Evolutionary conservation across 1,140 invertebrate species (phyloP), one percentile per base, ranked within the genome.

Genomic region (Atta texana): DNA sequence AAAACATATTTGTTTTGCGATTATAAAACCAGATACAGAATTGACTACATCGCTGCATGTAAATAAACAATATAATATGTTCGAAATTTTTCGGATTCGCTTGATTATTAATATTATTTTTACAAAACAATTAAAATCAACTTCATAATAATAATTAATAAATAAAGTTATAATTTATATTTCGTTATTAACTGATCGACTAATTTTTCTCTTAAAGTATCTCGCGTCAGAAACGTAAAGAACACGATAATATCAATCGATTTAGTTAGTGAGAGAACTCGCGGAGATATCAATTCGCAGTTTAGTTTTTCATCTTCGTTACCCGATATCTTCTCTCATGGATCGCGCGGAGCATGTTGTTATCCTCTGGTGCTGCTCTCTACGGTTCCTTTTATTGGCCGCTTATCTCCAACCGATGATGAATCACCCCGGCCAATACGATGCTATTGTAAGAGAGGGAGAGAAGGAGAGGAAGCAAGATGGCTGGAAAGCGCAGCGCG

Each of bases 371-470:
- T 89, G 88, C 85, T 89, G 86, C 86, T 64, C 75, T 86, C 86
- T 77, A 86, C 66, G 76, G 85, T 86, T 91, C 86, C 86, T 91
- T 91, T 91, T 91, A 88, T 91, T 91, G 90, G 88, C 61, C 88
- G 57, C 86, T 91, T 91, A 91, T 91, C 90, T 91, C 66, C 82
- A 75, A 51, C 66, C 87, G 89, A 87, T 86, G 90, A 88, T 91
- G 90, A 91, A 91, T 91, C 90, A 91, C 72, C 90, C 57, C 31
- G 16, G 86, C 86, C 74, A 68, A 76, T 85, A 84, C 71, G 77
- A 77, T 66, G 82, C 51, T 75, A 57, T 63, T 49, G 61, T 39
- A 55, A 76, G 39, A 34, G 63, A 85, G 28, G 57, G 75, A 69
- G 3, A 44, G 21, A 18, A 55, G 55, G 55, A 84, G 59, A 89